Evolutionary conservation across 1,140 invertebrate species (phyloP).

Genomic region (Cydia fagiglandana): DNA sequence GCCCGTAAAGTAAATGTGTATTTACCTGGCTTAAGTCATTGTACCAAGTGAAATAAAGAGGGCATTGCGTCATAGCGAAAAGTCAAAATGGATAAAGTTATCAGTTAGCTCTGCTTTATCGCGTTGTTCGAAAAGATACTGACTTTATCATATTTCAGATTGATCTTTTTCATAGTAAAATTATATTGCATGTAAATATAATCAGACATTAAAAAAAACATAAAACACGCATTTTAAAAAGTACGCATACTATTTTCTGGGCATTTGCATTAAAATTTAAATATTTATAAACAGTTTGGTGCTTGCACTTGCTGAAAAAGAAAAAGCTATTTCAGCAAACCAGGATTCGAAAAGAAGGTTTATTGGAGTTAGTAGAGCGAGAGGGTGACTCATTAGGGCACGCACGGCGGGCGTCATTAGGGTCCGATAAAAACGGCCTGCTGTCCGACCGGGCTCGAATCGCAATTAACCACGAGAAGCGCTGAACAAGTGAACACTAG

Average conservation of each 20-base stretch:
- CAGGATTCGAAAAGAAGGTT: slow-evolving; percentile 25
- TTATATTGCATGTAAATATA: too few relatives aligned
- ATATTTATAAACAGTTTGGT: too few relatives aligned
- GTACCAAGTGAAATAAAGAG: slow-evolving; percentile 6
- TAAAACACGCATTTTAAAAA: not conserved
- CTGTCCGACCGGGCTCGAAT: slow-evolving; percentile 67
- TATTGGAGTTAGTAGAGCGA: slow-evolving; percentile 5
- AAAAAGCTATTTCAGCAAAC: not conserved
- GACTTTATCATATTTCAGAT: not conserved
- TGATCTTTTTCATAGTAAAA: too few relatives aligned
- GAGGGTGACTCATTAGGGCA: slow-evolving; percentile 57
- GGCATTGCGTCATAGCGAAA: not conserved
- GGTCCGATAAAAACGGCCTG: slow-evolving; percentile 66
- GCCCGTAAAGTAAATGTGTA: slow-evolving; percentile 15
- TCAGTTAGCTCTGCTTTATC: not conserved
- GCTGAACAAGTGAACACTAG: slow-evolving; percentile 69
- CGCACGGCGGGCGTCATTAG: slow-evolving; percentile 64
- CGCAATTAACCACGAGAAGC: slow-evolving; percentile 73
- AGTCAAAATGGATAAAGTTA: not conserved
- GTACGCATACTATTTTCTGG: too few relatives aligned
- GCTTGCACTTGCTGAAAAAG: not conserved
- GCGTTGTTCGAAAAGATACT: not conserved
- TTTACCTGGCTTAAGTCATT: slow-evolving; percentile 16
- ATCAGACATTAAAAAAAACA: too few relatives aligned
- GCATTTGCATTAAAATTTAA: too few relatives aligned